A percentile compares a stretch with the other conserved stretches of the same genome.
phyloP scores from a whole-genome alignment of 2,113 vertebrate species.

The Cololabis saira region DNA sequence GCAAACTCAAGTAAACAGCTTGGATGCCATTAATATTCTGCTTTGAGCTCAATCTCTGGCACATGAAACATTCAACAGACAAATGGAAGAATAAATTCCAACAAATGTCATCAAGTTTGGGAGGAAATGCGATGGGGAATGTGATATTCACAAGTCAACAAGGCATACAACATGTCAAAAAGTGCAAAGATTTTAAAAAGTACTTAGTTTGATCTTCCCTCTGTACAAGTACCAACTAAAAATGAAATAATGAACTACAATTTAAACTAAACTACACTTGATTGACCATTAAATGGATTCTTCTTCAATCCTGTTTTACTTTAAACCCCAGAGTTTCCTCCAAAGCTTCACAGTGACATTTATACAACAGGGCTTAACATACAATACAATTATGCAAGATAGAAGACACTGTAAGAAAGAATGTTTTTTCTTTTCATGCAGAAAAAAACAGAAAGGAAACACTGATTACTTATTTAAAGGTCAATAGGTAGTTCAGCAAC shows the following conservation, averaged over 20 bases:
- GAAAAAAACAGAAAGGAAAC: slow-evolving; percentile 55
- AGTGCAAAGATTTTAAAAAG: too few species aligned
- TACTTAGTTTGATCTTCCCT: too few species aligned
- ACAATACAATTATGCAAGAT: slow-evolving; percentile 20
- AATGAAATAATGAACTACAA: neutral
- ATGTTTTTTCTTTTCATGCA: slow-evolving; percentile 24
- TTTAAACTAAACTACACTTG: neutral
- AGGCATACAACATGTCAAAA: too few species aligned
- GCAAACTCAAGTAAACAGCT: too few species aligned
- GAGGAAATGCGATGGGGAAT: too few species aligned
- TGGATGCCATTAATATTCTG: too few species aligned
- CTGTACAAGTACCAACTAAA: too few species aligned
- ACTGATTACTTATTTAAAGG: slow-evolving; percentile 51
- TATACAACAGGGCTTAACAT: slow-evolving; percentile 1
- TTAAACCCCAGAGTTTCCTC: neutral
- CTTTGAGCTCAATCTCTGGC: too few species aligned
- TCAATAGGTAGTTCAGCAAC: slow-evolving; percentile 29
- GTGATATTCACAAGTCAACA: too few species aligned
- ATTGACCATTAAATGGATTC: neutral
- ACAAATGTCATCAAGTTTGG: too few species aligned
- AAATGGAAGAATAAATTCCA: too few species aligned
- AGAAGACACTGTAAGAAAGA: slow-evolving; percentile 31
- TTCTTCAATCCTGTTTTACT: neutral
- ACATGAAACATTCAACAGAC: too few species aligned
- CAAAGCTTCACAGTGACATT: neutral